Evolutionary conservation across 1,140 invertebrate species (phyloP), one percentile per base, ranked within the genome.

Genomic region (Ostrea denselamellosa): DNA sequence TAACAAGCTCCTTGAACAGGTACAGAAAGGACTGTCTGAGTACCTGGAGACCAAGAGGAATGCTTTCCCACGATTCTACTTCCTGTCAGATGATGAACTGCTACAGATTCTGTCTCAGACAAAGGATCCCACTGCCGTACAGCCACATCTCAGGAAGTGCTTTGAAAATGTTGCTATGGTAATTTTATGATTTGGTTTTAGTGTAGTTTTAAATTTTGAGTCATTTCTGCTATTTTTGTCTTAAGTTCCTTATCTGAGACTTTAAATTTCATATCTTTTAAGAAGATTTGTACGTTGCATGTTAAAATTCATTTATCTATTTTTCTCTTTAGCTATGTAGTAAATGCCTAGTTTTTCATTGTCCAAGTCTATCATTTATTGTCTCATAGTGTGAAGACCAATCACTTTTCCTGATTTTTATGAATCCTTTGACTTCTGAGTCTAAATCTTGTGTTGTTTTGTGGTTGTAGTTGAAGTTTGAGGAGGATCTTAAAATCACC

Each of bases 61-160:
- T 92, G 92, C 97, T 83, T 98, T 98, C 95, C 97, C 97, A 83
- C 93, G 94, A 71, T 96, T 97, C 93, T 98, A 98, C 95, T 98
- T 98, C 92, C 97, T 98, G 91, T 98, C 97, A 8, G 98, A 98
- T 94, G 97, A 98, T 94, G 97, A 98, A 94, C 95, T 98, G 44
- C 94, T 98, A 9, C 97, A 98, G 94, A 98, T 98, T 92, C 95
- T 98, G 58, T 96, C 97, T 0, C 97, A 98, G 94, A 97, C 97
- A 3, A 97, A 97, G 92, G 97, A 96, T 91, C 97, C 97, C 0
- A 97, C 97, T 90, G 95, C 97, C 56, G 96, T 98, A 88, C 97
- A 98, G 95, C 96, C 97, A 0, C 97, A 97, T 95, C 94, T 97
- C 10, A 96, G 96, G 89, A 97, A 97, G 93, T 97, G 97, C 94